These are phyloP conservation scores for Gobius niger DNA, from an alignment of 2,113 vertebrate genomes.

Conservation along the genomic window DNA sequence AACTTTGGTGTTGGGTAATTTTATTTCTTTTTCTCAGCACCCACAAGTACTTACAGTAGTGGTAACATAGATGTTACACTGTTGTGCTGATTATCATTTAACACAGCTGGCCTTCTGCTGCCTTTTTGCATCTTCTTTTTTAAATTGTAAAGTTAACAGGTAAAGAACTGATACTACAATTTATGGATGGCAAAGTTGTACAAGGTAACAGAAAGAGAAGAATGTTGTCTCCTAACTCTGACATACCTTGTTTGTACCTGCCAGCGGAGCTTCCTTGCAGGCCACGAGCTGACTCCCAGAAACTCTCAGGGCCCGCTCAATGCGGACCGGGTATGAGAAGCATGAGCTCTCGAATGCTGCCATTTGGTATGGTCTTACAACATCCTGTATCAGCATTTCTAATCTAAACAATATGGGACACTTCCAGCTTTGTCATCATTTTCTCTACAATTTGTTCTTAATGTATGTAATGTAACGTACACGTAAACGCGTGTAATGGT, in stretches of 20 bases:
- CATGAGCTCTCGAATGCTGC: constrained; percentile 99
- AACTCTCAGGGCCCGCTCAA: constrained; percentile 99
- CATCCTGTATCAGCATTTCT: constrained; percentile 99
- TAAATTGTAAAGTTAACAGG: constrained; percentile 99
- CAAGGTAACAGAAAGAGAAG: constrained; percentile 84
- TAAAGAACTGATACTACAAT: constrained; percentile 93
- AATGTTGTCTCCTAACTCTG: constrained; percentile 99
- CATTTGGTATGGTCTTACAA: constrained; percentile 99
- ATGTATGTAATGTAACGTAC: constrained; percentile 75
- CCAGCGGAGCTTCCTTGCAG: constrained; percentile 99
- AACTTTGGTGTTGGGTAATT: constrained; percentile 82
- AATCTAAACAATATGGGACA: constrained; percentile 87
- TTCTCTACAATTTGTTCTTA: constrained; percentile 83
- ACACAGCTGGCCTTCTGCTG: constrained; percentile 75
- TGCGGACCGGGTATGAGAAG: constrained; percentile 99
- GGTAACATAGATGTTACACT: constrained; percentile 87
- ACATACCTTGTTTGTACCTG: constrained; percentile 99
- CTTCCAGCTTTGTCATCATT: constrained; percentile 96
- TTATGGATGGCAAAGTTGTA: constrained; percentile 96
- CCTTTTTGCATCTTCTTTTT: constrained; percentile 77
- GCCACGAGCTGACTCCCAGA: constrained; percentile 99
- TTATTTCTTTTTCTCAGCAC: constrained; percentile 93
- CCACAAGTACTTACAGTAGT: constrained; percentile 95
- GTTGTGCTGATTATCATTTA: constrained; percentile 84
- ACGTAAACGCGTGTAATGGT: constrained; percentile 89